phyloP scores from a whole-genome alignment of 2,113 vertebrate genomes.

The Mormyrus lacerda region DNA sequence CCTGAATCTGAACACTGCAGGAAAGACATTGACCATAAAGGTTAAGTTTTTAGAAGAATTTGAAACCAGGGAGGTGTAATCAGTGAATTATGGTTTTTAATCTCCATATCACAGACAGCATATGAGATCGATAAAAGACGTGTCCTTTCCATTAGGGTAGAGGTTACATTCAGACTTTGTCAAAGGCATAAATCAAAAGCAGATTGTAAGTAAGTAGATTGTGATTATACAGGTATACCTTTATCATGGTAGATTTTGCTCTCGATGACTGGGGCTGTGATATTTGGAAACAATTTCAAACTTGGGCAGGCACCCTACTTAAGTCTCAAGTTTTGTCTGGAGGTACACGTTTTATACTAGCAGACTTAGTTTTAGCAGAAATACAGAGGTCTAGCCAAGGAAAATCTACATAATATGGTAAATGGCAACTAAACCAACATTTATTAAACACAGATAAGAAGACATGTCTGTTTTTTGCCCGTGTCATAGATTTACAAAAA shows the following conservation, averaged over 20 bases:
- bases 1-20: background rate
- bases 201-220: background rate
- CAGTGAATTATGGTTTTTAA: conserved; percentile 2
- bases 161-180: background rate
- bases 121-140: background rate
- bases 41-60: background rate
- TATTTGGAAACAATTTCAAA: background rate
- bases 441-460: background rate
- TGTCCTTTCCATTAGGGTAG: background rate
- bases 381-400: background rate
- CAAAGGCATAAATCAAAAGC: background rate
- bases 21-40: background rate
- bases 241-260: background rate
- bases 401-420: background rate
- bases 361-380: background rate
- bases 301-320: background rate
- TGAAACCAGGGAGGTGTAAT: background rate
- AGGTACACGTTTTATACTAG: background rate
- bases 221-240: background rate
- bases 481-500: background rate
- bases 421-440: background rate
- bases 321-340: background rate
- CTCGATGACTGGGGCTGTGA: background rate
- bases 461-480: background rate
- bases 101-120: background rate